A percentile compares a stretch with the other conserved stretches of the same genome.
phyloP scores from a whole-genome alignment of 2,113 vertebrate species.

The Sapayoa aenigma region DNA sequence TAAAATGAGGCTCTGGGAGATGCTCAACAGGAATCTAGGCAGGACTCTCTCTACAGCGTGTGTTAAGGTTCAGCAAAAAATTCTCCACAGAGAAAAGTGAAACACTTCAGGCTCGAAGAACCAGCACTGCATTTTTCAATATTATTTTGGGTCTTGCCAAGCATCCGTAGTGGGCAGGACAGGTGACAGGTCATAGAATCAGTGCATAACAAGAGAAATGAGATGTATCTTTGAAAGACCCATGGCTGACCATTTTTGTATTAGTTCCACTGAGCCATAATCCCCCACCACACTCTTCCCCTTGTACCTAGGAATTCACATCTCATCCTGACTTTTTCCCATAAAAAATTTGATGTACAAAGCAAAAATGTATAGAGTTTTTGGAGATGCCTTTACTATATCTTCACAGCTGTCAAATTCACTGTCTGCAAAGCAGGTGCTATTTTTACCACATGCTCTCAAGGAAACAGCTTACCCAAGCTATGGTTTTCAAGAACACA shows the following conservation, averaged over 20 bases:
- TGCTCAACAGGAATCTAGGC: not conserved
- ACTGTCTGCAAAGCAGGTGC: constrained; percentile 32
- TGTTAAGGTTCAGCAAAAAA: not conserved
- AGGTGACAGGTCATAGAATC: not conserved
- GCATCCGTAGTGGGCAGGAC: not conserved
- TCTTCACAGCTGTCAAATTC: not conserved
- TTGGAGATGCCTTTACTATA: not conserved
- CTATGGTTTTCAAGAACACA: not conserved
- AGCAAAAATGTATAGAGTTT: not conserved
- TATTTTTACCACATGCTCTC: constrained; percentile 27
- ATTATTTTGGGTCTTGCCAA: not conserved
- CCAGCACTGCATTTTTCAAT: not conserved
- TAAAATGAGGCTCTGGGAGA: not conserved
- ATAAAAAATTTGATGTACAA: not conserved
- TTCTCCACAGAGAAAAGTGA: not conserved
- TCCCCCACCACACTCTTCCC: not conserved
- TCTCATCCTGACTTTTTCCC: not conserved
- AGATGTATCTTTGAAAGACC: not conserved
- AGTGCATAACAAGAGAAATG: not conserved
- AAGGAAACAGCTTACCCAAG: not conserved
- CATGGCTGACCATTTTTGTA: not conserved
- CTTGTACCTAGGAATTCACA: not conserved
- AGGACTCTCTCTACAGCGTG: not conserved
- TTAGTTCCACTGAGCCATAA: not conserved
- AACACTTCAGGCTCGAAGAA: not conserved